phyloP scores from a whole-genome alignment of 2,797 vertebrate species.

The Neopelma chrysocephalum region DNA sequence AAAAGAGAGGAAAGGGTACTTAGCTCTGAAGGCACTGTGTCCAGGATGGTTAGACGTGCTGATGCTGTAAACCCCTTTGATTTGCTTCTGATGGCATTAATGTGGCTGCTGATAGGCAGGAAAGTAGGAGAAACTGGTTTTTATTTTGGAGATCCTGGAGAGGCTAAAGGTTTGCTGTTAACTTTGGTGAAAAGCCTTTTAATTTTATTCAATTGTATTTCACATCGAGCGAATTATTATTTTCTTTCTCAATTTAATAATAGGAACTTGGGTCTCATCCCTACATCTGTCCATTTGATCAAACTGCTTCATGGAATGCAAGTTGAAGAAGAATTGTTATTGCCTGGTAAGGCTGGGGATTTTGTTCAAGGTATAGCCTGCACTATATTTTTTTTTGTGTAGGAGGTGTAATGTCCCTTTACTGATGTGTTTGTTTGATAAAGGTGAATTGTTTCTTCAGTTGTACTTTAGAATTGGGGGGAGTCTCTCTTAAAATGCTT shows the following conservation, averaged over 20 bases:
- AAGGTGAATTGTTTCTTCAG: not conserved
- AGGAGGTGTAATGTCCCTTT: not conserved
- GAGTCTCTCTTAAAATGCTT: not conserved
- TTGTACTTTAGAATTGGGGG: not conserved
- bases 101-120: not conserved
- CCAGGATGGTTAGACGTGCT: not conserved
- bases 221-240: not conserved
- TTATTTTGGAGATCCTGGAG: not conserved
- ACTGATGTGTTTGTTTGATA: not conserved
- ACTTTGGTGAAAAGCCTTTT: not conserved
- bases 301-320: conserved; percentile 70
- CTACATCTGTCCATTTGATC: conserved; percentile 68
- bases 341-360: conserved; percentile 70
- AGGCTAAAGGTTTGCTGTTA: not conserved
- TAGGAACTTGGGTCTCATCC: conserved; percentile 75
- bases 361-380: not conserved
- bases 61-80: not conserved
- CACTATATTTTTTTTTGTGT: rapidly evolving
- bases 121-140: not conserved
- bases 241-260: not conserved
- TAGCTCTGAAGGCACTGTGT: not conserved
- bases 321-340: conserved; percentile 59
- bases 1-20: not conserved
- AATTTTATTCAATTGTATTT: not conserved
- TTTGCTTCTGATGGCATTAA: not conserved